Percentiles rank a stretch among this genome's conserved stretches.
phyloP scores from a whole-genome alignment of 1,140 invertebrate genomes.

The Ylistrum balloti region DNA sequence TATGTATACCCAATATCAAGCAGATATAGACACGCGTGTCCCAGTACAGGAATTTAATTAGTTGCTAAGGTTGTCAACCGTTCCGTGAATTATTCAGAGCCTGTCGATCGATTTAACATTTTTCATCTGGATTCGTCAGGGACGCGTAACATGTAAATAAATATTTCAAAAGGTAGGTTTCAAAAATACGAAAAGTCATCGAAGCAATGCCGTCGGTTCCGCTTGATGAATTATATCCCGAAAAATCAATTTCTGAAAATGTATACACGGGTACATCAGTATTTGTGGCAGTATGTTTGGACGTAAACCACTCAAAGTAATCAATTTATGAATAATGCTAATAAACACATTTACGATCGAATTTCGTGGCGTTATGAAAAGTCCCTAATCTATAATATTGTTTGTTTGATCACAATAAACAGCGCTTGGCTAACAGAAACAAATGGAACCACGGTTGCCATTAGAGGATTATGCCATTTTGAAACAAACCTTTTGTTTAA shows the following conservation, averaged over 20 bases:
- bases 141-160: not conserved
- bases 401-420: not conserved
- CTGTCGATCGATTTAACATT: not conserved
- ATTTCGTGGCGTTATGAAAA: not conserved
- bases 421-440: not conserved
- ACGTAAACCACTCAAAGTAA: not conserved
- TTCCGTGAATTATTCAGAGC: not conserved
- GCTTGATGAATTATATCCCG: not conserved
- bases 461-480: not conserved
- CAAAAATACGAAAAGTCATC: not conserved
- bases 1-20: not conserved
- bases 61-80: not conserved
- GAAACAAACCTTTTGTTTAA: too few species aligned
- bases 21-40: not conserved
- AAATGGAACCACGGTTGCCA: not conserved
- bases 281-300: not conserved
- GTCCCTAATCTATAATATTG: not conserved
- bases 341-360: not conserved
- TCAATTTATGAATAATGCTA: constrained; percentile 40
- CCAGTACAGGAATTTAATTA: not conserved
- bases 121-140: not conserved
- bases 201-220: not conserved
- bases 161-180: constrained; percentile 5
- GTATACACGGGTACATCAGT: not conserved
- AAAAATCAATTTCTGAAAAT: not conserved